These are phyloP conservation scores for Ptychochromis oligacanthus DNA, from an alignment of 2,113 vertebrate genomes.

Conservation along the genomic window DNA sequence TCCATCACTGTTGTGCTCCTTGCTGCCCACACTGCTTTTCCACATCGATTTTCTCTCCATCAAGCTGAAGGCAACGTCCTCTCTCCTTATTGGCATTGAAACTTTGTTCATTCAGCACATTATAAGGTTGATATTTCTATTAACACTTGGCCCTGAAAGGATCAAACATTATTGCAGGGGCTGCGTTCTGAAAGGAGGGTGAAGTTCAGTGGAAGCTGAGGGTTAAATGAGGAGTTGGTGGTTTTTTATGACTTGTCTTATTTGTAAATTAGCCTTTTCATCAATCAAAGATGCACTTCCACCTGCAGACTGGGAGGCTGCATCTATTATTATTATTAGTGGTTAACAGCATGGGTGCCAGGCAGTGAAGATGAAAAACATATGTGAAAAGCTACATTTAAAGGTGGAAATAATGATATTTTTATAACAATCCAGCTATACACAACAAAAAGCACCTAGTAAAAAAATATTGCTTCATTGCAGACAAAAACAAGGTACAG, in stretches of 20 bases:
- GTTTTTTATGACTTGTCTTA: background rate
- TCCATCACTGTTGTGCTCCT: background rate
- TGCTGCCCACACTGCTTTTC: background rate
- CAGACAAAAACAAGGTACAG: fast-evolving
- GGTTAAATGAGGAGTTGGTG: background rate
- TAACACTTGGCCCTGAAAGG: background rate
- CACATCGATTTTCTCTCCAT: slow-evolving; percentile 28
- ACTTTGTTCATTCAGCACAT: background rate
- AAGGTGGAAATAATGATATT: background rate
- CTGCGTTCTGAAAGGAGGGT: background rate
- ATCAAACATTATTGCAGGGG: background rate
- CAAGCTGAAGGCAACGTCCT: background rate
- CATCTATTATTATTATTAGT: background rate
- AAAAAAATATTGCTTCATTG: background rate
- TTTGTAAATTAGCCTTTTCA: background rate
- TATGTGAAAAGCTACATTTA: background rate
- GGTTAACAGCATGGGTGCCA: background rate
- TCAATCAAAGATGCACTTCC: background rate
- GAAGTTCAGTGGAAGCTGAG: background rate
- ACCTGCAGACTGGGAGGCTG: too few relatives aligned
- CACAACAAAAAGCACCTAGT: background rate
- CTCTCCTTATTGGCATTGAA: background rate
- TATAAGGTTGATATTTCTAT: slow-evolving; percentile 16
- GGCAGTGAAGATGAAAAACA: fast-evolving
- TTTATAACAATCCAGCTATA: background rate